Conservation (phyloP, 1,140 invertebrate species). For the roundworm (Caenorhabditis elegans) region WBcel235 BX284602.5:5035501-5036000, state of each 20-base stretch:
- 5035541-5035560: background rate
- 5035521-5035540: background rate
- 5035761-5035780: background rate
- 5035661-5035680: background rate
- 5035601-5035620: background rate
- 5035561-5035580: background rate
- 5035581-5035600: background rate
- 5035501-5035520: background rate
- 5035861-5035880: background rate
- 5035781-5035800: background rate
- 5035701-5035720: background rate
- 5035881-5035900: conserved; percentile 6
- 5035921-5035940: background rate
- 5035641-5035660: background rate
- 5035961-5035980: background rate
- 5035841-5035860: background rate
- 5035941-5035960: too few species aligned
- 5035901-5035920: background rate
- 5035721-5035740: background rate
- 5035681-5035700: background rate
- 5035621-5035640: background rate
- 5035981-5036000: background rate
- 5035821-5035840: background rate
- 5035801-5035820: background rate
- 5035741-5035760: background rate